phyloP scores from a whole-genome alignment of 2,113 vertebrate genomes.

The Turdus rufiventris region DNA sequence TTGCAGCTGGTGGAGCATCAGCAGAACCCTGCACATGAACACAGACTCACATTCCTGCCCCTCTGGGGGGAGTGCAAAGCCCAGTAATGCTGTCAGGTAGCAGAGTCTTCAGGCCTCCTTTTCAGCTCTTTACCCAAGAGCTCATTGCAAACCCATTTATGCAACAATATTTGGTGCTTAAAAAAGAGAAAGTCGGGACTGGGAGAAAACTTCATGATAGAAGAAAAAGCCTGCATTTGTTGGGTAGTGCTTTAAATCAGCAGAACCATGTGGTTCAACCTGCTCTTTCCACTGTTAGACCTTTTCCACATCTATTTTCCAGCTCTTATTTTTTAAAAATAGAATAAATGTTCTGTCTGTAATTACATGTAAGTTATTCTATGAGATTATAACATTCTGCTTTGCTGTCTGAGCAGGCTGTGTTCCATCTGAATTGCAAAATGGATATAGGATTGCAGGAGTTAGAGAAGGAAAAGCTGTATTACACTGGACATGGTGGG shows the following conservation, averaged over 20 bases:
- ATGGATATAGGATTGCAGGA: background rate
- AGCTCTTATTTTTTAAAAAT: background rate
- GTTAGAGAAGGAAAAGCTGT: background rate
- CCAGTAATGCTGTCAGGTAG: background rate
- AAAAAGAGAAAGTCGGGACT: background rate
- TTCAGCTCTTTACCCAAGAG: background rate
- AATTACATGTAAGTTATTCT: background rate
- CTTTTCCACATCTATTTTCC: background rate
- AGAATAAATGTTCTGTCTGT: slow-evolving; percentile 1
- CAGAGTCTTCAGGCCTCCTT: background rate
- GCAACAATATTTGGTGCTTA: background rate
- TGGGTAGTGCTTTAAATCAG: background rate
- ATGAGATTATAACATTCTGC: background rate
- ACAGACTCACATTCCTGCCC: background rate
- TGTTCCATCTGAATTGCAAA: slow-evolving; percentile 20
- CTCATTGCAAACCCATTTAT: background rate
- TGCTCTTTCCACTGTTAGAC: background rate
- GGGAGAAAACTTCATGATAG: background rate
- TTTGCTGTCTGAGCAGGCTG: background rate
- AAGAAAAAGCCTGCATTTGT: background rate
- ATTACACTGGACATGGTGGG: background rate
- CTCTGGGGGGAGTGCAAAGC: background rate
- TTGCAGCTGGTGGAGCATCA: background rate
- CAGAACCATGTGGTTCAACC: background rate
- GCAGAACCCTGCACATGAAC: rapidly evolving